These are phyloP conservation scores for Chlorodrepanis virens DNA, from an alignment of 2,113 vertebrate genomes.

Conservation along the genomic window DNA sequence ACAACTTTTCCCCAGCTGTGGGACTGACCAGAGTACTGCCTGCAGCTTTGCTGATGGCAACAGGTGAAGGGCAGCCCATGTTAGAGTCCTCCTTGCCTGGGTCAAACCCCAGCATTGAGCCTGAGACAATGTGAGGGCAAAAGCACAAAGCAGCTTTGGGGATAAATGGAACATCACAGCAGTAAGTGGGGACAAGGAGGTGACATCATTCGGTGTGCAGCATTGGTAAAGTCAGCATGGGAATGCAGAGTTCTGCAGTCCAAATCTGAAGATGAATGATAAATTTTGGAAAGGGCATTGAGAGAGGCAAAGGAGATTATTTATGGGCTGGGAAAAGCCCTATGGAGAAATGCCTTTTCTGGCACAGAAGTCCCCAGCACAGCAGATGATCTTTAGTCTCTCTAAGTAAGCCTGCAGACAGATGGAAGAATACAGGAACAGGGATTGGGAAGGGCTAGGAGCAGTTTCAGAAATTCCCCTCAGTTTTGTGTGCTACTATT, in stretches of 20 bases:
- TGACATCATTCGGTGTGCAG: not conserved
- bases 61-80: not conserved
- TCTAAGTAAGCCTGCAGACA: not conserved
- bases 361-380: not conserved
- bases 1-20: accelerated
- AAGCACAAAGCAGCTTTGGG: not conserved
- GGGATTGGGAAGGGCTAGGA: not conserved
- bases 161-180: not conserved
- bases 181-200: not conserved
- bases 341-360: not conserved
- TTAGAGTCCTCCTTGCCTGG: not conserved
- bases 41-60: accelerated
- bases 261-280: not conserved
- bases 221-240: not conserved
- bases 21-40: not conserved
- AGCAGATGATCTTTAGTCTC: not conserved
- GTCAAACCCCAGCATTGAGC: not conserved
- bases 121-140: not conserved
- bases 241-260: not conserved
- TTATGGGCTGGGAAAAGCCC: not conserved
- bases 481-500: not conserved
- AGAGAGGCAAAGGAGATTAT: not conserved
- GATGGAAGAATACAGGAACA: not conserved
- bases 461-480: not conserved
- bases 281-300: not conserved